Conservation (phyloP, 2,797 vertebrate genomes). For the Rhodeus uyekii region DNA sequence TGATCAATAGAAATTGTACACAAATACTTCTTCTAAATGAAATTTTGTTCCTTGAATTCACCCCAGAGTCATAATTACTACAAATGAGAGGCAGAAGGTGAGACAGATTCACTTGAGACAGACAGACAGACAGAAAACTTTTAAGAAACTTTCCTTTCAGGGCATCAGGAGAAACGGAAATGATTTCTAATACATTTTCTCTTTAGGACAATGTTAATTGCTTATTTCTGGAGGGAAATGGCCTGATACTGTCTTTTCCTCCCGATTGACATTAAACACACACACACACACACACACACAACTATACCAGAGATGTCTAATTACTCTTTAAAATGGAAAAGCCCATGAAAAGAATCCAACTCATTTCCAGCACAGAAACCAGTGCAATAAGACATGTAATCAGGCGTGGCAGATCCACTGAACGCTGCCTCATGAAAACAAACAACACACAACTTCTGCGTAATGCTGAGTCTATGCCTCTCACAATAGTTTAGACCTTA, state of each 20-base stretch:
- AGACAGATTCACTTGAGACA: neutral
- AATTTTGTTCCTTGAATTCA: slow-evolving; percentile 6
- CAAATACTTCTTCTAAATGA: slow-evolving; percentile 16
- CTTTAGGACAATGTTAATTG: slow-evolving; percentile 61
- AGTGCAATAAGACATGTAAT: slow-evolving; percentile 27
- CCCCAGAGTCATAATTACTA: slow-evolving; percentile 28
- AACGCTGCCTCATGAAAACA: neutral
- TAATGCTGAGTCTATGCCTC: neutral
- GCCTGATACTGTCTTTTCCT: slow-evolving; percentile 20
- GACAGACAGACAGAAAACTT: neutral
- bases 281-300: slow-evolving; percentile 17
- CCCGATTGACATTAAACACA: slow-evolving; percentile 44
- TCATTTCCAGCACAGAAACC: slow-evolving; percentile 33
- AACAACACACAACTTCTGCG: neutral
- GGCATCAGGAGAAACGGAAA: slow-evolving; percentile 50
- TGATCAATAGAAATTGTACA: slow-evolving; percentile 5
- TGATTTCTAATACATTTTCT: slow-evolving; percentile 60
- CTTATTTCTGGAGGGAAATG: slow-evolving; percentile 51
- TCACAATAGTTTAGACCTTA: neutral
- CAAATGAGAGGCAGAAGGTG: neutral
- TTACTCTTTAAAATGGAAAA: slow-evolving; percentile 46
- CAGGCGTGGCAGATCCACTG: slow-evolving; percentile 12
- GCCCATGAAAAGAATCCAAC: slow-evolving; percentile 32
- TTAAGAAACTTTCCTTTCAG: slow-evolving; percentile 14
- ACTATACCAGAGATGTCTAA: slow-evolving; percentile 54